These are phyloP conservation scores for Dendrolimus houi DNA, from an alignment of 2,888 invertebrate genomes.

Conservation along the genomic window DNA sequence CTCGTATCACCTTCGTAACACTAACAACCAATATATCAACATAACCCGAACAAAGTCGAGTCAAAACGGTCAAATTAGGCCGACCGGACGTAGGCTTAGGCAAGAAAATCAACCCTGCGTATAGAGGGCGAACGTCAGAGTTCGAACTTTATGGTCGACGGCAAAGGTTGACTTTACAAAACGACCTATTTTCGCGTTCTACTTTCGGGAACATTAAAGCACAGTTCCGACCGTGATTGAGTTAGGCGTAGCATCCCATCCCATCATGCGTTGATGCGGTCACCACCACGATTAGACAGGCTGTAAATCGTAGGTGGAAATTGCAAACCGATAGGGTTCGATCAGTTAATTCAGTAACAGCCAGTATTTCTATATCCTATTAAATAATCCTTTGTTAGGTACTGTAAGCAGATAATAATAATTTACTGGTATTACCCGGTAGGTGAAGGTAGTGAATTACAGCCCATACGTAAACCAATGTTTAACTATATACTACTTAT, in stretches of 20 bases:
- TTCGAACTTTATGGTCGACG: conserved; percentile 1
- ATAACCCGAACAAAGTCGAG: neutral
- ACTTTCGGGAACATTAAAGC: conserved; percentile 60
- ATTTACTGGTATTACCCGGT: too few relatives aligned
- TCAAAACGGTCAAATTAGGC: conserved; percentile 38
- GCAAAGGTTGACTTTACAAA: conserved; percentile 30
- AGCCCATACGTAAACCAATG: too few relatives aligned
- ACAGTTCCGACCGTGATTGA: conserved; percentile 52
- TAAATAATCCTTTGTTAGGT: too few relatives aligned
- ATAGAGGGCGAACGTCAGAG: neutral
- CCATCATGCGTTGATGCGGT: conserved; percentile 43
- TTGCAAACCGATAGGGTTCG: conserved; percentile 33
- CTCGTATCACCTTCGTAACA: neutral
- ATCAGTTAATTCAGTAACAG: conserved; percentile 4
- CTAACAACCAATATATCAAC: neutral
- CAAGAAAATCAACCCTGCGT: conserved; percentile 38
- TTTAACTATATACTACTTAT: too few relatives aligned
- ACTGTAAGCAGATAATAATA: too few relatives aligned
- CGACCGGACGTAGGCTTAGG: conserved; percentile 25
- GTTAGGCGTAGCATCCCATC: conserved; percentile 46
- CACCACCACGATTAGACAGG: conserved; percentile 37
- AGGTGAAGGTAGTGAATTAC: too few relatives aligned
- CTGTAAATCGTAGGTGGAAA: conserved; percentile 26
- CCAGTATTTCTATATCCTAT: too few relatives aligned
- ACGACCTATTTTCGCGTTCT: conserved; percentile 41